A percentile compares a stretch with the other conserved stretches of the same genome.
Conservation (phyloP, 2,797 vertebrate species). For the Salmo trutta region DNA sequence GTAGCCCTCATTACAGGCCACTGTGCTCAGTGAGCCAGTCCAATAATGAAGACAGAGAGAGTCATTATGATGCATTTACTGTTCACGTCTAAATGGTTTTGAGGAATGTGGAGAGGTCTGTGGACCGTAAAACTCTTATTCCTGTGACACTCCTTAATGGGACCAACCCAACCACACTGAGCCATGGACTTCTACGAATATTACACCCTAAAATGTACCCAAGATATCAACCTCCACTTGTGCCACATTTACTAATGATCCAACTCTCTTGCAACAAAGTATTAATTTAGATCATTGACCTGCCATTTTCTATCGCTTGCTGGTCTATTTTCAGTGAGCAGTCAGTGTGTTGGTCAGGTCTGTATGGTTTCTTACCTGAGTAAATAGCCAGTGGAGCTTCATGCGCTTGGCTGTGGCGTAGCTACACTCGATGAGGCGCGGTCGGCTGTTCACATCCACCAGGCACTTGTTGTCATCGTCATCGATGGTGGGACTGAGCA, state of each 20-base stretch:
- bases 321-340: no score
- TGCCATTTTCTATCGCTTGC: not conserved
- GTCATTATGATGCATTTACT: conserved; percentile 41
- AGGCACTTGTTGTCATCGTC: conserved; percentile 98
- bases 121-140: conserved; percentile 2
- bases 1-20: conserved; percentile 31
- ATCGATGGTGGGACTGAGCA: conserved; percentile 92
- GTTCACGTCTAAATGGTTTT: conserved; percentile 29
- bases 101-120: conserved; percentile 34
- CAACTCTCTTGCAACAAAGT: not conserved
- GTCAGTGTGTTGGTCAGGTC: not conserved
- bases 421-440: conserved; percentile 94
- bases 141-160: conserved; percentile 18
- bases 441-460: conserved; percentile 94
- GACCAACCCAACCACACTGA: conserved; percentile 3
- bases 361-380: conserved; percentile 81
- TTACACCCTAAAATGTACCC: not conserved
- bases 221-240: not conserved
- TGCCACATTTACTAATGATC: conserved; percentile 1
- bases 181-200: not conserved
- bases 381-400: conserved; percentile 97
- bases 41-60: conserved; percentile 42
- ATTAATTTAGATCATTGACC: not conserved
- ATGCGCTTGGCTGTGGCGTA: conserved; percentile 94
- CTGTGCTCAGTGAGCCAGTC: conserved; percentile 15